Conservation (phyloP, 2,888 invertebrate species). For the Hofmannophila pseudospretella region DNA sequence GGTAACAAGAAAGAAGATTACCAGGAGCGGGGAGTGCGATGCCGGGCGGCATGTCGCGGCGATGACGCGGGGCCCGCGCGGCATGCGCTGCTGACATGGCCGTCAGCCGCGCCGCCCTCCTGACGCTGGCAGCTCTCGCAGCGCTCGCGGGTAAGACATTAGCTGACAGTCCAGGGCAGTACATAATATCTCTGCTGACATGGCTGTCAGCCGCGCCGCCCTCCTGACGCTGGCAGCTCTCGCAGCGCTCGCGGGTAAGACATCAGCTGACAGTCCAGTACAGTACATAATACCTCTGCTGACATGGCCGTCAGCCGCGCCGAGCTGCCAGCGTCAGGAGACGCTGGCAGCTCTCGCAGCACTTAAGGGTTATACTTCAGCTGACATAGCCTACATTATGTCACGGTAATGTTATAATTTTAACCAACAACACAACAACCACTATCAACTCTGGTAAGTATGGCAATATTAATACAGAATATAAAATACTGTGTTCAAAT, state of each 20-base stretch:
- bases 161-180: too few species aligned
- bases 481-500: too few species aligned
- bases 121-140: constrained; percentile 66
- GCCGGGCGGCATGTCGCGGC: constrained; percentile 40
- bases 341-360: constrained; percentile 70
- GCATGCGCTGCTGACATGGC: constrained; percentile 74
- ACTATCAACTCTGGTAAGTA: too few species aligned
- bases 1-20: constrained; percentile 18
- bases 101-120: constrained; percentile 70
- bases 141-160: constrained; percentile 60
- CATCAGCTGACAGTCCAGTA: too few species aligned
- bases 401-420: too few species aligned
- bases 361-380: constrained; percentile 53
- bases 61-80: constrained; percentile 59
- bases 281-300: constrained; percentile 38
- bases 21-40: constrained; percentile 18
- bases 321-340: constrained; percentile 36
- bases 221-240: constrained; percentile 64
- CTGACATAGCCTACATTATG: too few species aligned
- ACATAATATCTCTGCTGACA: constrained; percentile 54
- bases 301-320: constrained; percentile 75
- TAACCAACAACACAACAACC: too few species aligned
- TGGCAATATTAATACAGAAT: too few species aligned
- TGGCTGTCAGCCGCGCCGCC: constrained; percentile 73
- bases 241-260: constrained; percentile 67